These are phyloP conservation scores for Ladona fulva DNA, from an alignment of 1,140 invertebrate genomes.

Conservation along the genomic window DNA sequence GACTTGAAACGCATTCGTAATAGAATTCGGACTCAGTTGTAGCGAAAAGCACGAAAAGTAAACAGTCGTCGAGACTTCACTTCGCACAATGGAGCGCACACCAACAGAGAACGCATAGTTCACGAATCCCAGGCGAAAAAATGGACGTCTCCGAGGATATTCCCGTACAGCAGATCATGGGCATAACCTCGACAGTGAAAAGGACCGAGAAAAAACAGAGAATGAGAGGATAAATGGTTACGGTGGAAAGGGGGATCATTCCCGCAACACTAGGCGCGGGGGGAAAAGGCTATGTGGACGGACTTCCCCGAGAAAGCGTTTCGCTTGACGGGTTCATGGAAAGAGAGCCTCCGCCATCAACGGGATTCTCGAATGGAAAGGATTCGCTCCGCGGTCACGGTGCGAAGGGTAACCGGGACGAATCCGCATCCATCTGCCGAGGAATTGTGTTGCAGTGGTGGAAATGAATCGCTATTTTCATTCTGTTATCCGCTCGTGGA, in stretches of 20 bases:
- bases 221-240: background rate
- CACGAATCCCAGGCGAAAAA: too few species aligned
- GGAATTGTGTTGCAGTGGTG: too few species aligned
- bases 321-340: background rate
- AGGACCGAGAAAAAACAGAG: background rate
- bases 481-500: too few species aligned
- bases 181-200: slow-evolving; percentile 1
- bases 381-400: background rate
- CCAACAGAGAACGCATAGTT: too few species aligned
- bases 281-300: background rate
- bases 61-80: background rate
- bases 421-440: background rate
- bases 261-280: background rate
- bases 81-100: background rate
- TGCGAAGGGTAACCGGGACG: background rate
- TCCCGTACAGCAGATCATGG: background rate
- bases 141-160: background rate
- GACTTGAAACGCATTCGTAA: background rate
- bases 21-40: background rate
- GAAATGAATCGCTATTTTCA: too few species aligned
- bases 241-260: background rate
- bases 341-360: background rate
- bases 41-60: background rate
- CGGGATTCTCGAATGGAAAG: background rate
- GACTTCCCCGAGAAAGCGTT: background rate